phyloP scores from a whole-genome alignment of 1,140 invertebrate genomes.

The Acromyrmex heyeri region DNA sequence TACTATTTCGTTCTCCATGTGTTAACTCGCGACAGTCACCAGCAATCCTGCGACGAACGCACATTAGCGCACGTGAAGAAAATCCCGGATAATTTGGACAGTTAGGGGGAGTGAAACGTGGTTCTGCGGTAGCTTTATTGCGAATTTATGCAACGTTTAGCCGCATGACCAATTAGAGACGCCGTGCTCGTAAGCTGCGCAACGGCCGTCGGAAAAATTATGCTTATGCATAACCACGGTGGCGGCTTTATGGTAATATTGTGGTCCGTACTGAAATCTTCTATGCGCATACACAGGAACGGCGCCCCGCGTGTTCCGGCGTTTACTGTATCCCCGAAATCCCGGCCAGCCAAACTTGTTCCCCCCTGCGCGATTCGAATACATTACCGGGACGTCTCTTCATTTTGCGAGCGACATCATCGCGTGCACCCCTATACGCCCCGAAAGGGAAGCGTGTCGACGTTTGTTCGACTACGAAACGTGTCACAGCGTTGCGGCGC shows the following conservation, averaged over 20 bases:
- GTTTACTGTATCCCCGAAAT: conserved; percentile 28
- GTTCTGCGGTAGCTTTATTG: conserved; percentile 81
- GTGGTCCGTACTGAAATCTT: conserved; percentile 84
- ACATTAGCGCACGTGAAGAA: conserved; percentile 73
- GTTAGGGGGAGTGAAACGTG: conserved; percentile 62
- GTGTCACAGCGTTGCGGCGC: not conserved
- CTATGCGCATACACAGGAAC: conserved; percentile 80
- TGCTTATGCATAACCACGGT: conserved; percentile 84
- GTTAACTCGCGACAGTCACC: conserved; percentile 52
- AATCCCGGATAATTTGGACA: conserved; percentile 80
- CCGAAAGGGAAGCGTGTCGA: not conserved
- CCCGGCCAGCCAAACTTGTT: conserved; percentile 39
- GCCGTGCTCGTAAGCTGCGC: conserved; percentile 76
- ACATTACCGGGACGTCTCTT: conserved; percentile 82
- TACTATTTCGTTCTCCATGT: conserved; percentile 5
- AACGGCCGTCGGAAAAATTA: conserved; percentile 83
- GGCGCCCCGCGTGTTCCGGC: conserved; percentile 23
- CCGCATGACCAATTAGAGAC: conserved; percentile 84
- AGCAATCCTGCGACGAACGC: conserved; percentile 62
- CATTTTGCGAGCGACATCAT: conserved; percentile 73
- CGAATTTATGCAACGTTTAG: conserved; percentile 85
- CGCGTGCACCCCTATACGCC: conserved; percentile 14
- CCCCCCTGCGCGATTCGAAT: conserved; percentile 78
- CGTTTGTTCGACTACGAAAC: conserved; percentile 33
- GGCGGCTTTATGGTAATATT: conserved; percentile 85